Conservation (phyloP, 2,888 invertebrate species). For the Molorchus minor region DNA sequence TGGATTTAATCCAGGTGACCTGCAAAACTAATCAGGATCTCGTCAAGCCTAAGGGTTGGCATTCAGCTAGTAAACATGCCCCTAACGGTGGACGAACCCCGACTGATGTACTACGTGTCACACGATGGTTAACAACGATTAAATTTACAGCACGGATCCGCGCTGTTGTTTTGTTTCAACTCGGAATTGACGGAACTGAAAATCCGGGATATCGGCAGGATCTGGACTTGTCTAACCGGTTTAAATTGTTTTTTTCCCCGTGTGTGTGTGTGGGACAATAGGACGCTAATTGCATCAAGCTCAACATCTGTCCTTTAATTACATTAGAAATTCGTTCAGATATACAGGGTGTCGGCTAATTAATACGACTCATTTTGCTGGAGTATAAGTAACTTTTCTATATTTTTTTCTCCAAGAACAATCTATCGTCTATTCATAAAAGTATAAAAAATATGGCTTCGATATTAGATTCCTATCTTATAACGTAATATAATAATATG, state of each 20-base stretch:
- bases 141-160: constrained; percentile 1
- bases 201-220: neutral
- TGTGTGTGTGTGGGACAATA: neutral
- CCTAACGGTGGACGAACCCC: constrained; percentile 2
- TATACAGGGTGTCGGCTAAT: too few species aligned
- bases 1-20: constrained; percentile 25
- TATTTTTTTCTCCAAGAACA: too few species aligned
- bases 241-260: neutral
- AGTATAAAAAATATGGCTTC: too few species aligned
- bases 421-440: too few species aligned
- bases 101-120: constrained; percentile 15
- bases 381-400: too few species aligned
- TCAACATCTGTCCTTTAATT: too few species aligned
- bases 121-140: constrained; percentile 8
- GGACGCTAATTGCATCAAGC: too few species aligned
- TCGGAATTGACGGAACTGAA: neutral
- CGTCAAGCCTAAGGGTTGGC: constrained; percentile 20
- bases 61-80: constrained; percentile 22
- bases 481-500: neutral
- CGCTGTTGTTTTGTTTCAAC: constrained; percentile 6
- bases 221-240: neutral
- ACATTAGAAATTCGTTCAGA: too few species aligned
- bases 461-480: neutral
- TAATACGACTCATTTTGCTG: too few species aligned
- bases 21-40: constrained; percentile 26